Base-by-base conservation (phyloP, 2,888 invertebrate genomes). In the Drosophila testacea region DNA sequence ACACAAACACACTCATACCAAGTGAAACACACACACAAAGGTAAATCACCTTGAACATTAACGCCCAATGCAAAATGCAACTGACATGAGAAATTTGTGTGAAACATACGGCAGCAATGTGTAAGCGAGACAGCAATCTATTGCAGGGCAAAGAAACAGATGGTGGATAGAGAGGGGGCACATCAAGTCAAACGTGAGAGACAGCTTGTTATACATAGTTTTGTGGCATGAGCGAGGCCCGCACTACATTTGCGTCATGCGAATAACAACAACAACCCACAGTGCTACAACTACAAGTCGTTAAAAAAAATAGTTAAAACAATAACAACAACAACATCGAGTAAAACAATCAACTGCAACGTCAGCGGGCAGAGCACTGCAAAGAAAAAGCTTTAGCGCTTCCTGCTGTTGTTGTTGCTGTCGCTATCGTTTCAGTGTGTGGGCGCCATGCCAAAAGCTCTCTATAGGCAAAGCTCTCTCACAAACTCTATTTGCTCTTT, bases 31-130 rank as follows among this genome's bases (percentile, higher is more conserved):
- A 57, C 41, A 54, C 22, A 64, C 39, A 44, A 9, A 64, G 64
- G 61, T 61, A 81, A 73, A 82, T 91, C 90, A 91, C 91, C 91
- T 91, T 91, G 91, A 91, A 91, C 83, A 91, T 85, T 84, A 89
- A 84, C 87, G 89, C 77, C 83, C 84, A 82, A 84, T 85, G 81
- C 82, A 88, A 81, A 79, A 74, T 85, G 85, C 89, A 89, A 77
- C 73, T 76, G 87, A 77, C 79, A 81, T 81, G 77, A 32, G 73
- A 81, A 77, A 77, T 56, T 73, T 75, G 46, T 42, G 51, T 52
- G 68, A 50, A 34, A 32, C 50, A 50, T 50, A 50, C 50, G 50
- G 22, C 50, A 50, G 32, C 52, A 28, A 30, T 44, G 77, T 60
- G 69, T 34, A 48, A 83, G 67, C 32, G 72, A 74, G 74, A 82